phyloP scores from a whole-genome alignment of 2,888 invertebrate genomes.

The Minunthozetes semirufus region DNA sequence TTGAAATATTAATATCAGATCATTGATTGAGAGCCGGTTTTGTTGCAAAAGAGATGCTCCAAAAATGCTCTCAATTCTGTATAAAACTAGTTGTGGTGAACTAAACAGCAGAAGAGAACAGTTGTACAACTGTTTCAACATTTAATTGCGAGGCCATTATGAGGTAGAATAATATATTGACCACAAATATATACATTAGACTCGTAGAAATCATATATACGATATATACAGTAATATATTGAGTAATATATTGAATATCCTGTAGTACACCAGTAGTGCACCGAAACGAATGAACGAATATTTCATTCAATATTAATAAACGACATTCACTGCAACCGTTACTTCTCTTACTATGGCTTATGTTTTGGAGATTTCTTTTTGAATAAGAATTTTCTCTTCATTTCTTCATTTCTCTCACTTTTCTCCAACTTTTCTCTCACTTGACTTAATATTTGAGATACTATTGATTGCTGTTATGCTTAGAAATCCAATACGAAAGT shows the following conservation, averaged over 20 bases:
- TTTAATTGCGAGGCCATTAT: conserved; percentile 24
- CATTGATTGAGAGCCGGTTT: background rate
- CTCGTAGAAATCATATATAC: background rate
- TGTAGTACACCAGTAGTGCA: too few species aligned
- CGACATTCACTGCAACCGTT: conserved; percentile 20
- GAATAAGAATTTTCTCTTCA: too few species aligned
- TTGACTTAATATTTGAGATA: conserved; percentile 3
- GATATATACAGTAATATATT: background rate
- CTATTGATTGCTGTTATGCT: conserved; percentile 28
- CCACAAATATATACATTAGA: too few species aligned
- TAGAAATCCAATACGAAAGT: conserved; percentile 27
- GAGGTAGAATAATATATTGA: conserved; percentile 5
- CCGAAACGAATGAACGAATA: background rate
- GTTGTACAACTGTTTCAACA: conserved; percentile 16
- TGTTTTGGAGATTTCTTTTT: conserved; percentile 15
- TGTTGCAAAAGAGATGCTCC: background rate
- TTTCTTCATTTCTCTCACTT: background rate
- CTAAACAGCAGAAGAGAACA: background rate
- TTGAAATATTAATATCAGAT: conserved; percentile 26
- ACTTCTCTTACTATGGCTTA: background rate
- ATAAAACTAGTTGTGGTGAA: background rate
- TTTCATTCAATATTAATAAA: conserved; percentile 5
- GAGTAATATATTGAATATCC: background rate
- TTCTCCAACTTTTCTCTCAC: background rate
- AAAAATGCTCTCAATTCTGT: background rate